Conservation (phyloP, 1,140 invertebrate species). For the Frieseomelitta varia region DNA sequence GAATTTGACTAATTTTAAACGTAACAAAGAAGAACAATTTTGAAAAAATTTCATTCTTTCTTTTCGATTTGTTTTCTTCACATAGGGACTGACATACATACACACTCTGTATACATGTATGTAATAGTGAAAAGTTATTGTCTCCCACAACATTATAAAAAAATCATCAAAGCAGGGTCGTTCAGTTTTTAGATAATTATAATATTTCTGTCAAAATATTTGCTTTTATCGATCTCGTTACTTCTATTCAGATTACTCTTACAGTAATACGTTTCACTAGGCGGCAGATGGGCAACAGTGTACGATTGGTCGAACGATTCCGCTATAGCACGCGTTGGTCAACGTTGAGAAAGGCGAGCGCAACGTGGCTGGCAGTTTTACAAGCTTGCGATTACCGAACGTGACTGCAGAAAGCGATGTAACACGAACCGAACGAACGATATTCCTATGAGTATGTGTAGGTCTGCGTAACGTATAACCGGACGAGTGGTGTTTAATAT, state of each 20-base stretch:
- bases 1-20: too few relatives aligned
- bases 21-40: too few relatives aligned
- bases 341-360: conserved; percentile 39
- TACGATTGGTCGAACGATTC: conserved; percentile 51
- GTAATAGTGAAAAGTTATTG: too few relatives aligned
- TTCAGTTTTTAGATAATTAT: background rate
- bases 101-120: too few relatives aligned
- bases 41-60: too few relatives aligned
- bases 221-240: background rate
- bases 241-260: background rate
- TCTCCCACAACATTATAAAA: too few relatives aligned
- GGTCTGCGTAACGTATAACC: conserved; percentile 42
- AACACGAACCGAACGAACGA: conserved; percentile 22
- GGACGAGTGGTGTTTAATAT: conserved; percentile 51
- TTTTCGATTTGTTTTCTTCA: too few relatives aligned
- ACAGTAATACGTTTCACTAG: background rate
- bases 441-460: conserved; percentile 27
- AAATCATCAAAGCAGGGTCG: too few relatives aligned
- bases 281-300: too few relatives aligned
- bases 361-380: conserved; percentile 59
- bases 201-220: background rate
- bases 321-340: conserved; percentile 48
- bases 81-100: too few relatives aligned
- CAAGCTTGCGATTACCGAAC: conserved; percentile 54
- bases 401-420: conserved; percentile 47